phyloP scores from a whole-genome alignment of 2,797 vertebrate species.

The Artibeus lituratus region DNA sequence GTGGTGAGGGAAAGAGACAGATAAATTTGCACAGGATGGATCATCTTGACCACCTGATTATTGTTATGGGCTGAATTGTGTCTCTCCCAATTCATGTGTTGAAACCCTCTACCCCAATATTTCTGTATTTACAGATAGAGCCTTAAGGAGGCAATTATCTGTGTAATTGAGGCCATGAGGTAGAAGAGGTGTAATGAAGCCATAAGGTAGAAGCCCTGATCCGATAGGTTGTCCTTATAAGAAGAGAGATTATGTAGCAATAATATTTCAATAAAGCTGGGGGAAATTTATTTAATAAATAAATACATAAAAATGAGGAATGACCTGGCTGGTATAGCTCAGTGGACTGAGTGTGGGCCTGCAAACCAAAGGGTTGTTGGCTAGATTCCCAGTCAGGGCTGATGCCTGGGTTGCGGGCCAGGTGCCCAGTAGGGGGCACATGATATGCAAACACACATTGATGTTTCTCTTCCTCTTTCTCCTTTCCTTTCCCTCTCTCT shows the following conservation, averaged over 20 bases:
- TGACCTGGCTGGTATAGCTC: too few relatives aligned
- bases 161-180: background rate
- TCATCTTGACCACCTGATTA: background rate
- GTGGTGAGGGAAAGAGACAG: background rate
- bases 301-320: background rate
- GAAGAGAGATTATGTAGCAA: background rate
- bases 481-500: too few relatives aligned
- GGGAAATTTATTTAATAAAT: background rate
- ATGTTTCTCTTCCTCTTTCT: too few relatives aligned
- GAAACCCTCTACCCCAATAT: background rate
- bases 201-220: background rate
- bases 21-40: background rate
- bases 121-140: background rate
- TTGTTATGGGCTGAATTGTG: background rate
- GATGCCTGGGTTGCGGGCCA: too few relatives aligned
- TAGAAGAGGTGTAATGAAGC: background rate
- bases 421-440: too few relatives aligned
- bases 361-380: too few relatives aligned
- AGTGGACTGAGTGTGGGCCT: too few relatives aligned
- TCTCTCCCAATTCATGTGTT: background rate
- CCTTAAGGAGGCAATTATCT: background rate
- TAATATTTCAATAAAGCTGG: background rate
- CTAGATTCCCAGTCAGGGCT: too few relatives aligned
- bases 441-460: too few relatives aligned
- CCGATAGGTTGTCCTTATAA: background rate